Evolutionary conservation across 2,113 vertebrate genomes (phyloP).

Genomic region (Electrona antarctica): DNA sequence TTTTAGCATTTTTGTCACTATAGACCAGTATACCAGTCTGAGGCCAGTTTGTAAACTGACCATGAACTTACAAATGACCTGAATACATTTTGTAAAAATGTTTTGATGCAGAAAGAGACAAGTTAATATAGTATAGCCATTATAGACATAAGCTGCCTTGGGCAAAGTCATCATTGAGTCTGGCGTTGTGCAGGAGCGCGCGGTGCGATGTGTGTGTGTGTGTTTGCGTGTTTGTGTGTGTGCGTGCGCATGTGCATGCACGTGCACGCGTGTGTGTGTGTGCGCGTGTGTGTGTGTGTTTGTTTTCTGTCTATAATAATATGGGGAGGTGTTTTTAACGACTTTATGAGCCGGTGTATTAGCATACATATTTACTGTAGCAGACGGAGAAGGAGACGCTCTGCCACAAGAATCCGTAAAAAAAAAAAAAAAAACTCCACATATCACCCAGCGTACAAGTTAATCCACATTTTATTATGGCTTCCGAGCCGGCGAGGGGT

Average conservation of each 20-base stretch:
- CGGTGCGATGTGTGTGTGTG: conserved; percentile 20
- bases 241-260: background rate
- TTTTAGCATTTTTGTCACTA: background rate
- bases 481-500: conserved; percentile 70
- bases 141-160: conserved; percentile 41
- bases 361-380: conserved; percentile 78
- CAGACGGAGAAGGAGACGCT: conserved; percentile 51
- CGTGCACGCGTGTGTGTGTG: conserved; percentile 3
- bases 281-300: conserved; percentile 34
- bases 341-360: conserved; percentile 73
- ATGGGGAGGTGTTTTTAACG: conserved; percentile 59
- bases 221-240: conserved; percentile 25
- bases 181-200: conserved; percentile 20
- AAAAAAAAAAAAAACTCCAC: conserved; percentile 36
- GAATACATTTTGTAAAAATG: background rate
- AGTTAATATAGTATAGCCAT: conserved; percentile 22
- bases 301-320: conserved; percentile 47
- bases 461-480: conserved; percentile 82
- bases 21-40: background rate
- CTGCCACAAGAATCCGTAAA: conserved; percentile 52
- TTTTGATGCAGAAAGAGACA: background rate
- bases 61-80: conserved; percentile 5
- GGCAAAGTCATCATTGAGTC: conserved; percentile 50
- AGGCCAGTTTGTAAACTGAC: background rate
- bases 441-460: conserved; percentile 75